These are phyloP conservation scores for Danaus melanippus DNA, from an alignment of 1,140 invertebrate species.

Conservation along the genomic window DNA sequence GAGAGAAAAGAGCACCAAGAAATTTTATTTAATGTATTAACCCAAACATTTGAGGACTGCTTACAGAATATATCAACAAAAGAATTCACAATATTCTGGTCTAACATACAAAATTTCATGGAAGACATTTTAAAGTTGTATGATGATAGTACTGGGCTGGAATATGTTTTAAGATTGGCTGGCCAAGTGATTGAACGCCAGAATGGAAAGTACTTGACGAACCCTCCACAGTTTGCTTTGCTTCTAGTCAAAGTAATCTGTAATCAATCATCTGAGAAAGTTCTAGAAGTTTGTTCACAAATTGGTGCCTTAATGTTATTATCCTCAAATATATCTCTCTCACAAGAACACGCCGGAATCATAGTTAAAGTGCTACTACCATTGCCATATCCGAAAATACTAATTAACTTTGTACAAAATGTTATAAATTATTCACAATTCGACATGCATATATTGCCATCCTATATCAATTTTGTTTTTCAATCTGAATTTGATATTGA, in stretches of 20 bases:
- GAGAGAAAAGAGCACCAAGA: slow-evolving; percentile 70
- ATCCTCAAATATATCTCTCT: slow-evolving; percentile 74
- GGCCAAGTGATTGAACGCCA: slow-evolving; percentile 75
- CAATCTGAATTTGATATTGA: slow-evolving; percentile 68
- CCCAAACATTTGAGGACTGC: slow-evolving; percentile 75
- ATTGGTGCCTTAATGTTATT: slow-evolving; percentile 75
- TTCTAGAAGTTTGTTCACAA: slow-evolving; percentile 71
- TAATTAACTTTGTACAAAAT: slow-evolving; percentile 77
- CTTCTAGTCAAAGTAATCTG: slow-evolving; percentile 73
- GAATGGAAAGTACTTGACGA: slow-evolving; percentile 75
- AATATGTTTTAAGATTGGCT: slow-evolving; percentile 73
- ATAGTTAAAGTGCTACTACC: slow-evolving; percentile 76
- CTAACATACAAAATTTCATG: slow-evolving; percentile 48
- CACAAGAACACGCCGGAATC: slow-evolving; percentile 79
- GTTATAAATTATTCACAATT: slow-evolving; percentile 79
- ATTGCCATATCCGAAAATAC: slow-evolving; percentile 70
- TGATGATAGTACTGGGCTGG: slow-evolving; percentile 45
- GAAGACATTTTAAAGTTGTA: slow-evolving; percentile 48
- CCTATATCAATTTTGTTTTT: slow-evolving; percentile 76
- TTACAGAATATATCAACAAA: slow-evolving; percentile 73
- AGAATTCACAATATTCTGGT: slow-evolving; percentile 77
- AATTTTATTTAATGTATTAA: slow-evolving; percentile 76
- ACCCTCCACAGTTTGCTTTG: slow-evolving; percentile 70
- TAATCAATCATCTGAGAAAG: slow-evolving; percentile 64
- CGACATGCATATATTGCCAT: slow-evolving; percentile 81